These are phyloP conservation scores for Porphyrio hochstetteri DNA, from an alignment of 2,113 vertebrate genomes.

Conservation along the genomic window DNA sequence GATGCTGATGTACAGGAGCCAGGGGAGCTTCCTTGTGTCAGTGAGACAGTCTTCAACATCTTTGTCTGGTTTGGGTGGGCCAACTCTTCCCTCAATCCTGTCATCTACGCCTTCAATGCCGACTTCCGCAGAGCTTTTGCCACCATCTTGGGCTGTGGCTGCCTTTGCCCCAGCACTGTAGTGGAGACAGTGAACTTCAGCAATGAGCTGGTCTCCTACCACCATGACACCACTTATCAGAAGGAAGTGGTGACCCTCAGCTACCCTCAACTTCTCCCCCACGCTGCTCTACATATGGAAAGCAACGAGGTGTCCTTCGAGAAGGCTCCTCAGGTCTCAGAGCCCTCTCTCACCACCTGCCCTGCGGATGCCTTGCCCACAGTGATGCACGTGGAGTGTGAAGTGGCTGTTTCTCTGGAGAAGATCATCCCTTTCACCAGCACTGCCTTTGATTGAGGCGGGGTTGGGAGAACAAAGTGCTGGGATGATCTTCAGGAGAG, in stretches of 20 bases:
- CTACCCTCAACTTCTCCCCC: neutral
- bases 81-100: conserved; percentile 82
- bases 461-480: neutral
- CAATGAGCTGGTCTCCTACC: conserved; percentile 79
- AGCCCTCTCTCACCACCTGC: fast-evolving
- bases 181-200: conserved; percentile 78
- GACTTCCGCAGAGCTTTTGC: conserved; percentile 80
- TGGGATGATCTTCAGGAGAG: neutral
- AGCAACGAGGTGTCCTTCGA: neutral
- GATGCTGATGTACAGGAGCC: fast-evolving
- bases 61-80: conserved; percentile 86
- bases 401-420: neutral
- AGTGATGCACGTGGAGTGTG: neutral
- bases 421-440: conserved; percentile 63
- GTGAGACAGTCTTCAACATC: conserved; percentile 75
- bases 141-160: conserved; percentile 74
- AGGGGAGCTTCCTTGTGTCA: conserved; percentile 67
- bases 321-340: neutral
- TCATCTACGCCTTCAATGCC: conserved; percentile 81
- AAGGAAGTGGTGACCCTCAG: conserved; percentile 45
- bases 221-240: conserved; percentile 72
- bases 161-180: conserved; percentile 51
- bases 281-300: neutral
- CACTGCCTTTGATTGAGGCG: neutral
- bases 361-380: neutral